These are phyloP conservation scores for Drosophila borealis DNA, from an alignment of 2,888 invertebrate species.

Conservation along the genomic window DNA sequence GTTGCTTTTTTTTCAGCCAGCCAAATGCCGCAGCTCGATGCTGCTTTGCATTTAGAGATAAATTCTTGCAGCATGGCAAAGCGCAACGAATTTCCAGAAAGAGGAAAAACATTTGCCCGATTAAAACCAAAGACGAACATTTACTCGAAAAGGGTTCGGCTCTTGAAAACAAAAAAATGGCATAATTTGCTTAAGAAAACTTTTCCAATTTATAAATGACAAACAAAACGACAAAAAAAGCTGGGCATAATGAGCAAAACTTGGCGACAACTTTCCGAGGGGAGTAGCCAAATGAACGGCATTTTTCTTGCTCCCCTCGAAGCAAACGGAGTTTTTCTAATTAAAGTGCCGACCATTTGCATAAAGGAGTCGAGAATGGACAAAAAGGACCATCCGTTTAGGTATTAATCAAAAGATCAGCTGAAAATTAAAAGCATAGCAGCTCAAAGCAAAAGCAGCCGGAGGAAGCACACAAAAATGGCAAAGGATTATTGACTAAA, in stretches of 20 bases:
- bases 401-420: slow-evolving; percentile 81
- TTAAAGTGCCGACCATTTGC: slow-evolving; percentile 76
- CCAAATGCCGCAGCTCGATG: slow-evolving; percentile 30
- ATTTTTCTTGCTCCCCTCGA: slow-evolving; percentile 34
- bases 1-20: slow-evolving; percentile 20
- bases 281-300: slow-evolving; percentile 62
- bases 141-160: slow-evolving; percentile 39
- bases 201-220: slow-evolving; percentile 83
- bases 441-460: slow-evolving; percentile 41
- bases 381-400: slow-evolving; percentile 63
- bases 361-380: slow-evolving; percentile 48
- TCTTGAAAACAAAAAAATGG: slow-evolving; percentile 41
- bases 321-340: slow-evolving; percentile 55
- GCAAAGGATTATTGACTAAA: slow-evolving; percentile 49
- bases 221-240: slow-evolving; percentile 65
- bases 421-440: slow-evolving; percentile 71
- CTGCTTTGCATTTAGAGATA: slow-evolving; percentile 54
- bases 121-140: slow-evolving; percentile 33
- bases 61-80: slow-evolving; percentile 23
- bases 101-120: slow-evolving; percentile 55
- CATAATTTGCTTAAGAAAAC: slow-evolving; percentile 81
- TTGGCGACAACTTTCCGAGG: slow-evolving; percentile 44
- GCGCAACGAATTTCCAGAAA: slow-evolving; percentile 50
- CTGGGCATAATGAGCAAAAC: slow-evolving; percentile 68
- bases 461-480: slow-evolving; percentile 12